These are phyloP conservation scores for Notiomystis cincta DNA, from an alignment of 2,113 vertebrate genomes.

Conservation along the genomic window DNA sequence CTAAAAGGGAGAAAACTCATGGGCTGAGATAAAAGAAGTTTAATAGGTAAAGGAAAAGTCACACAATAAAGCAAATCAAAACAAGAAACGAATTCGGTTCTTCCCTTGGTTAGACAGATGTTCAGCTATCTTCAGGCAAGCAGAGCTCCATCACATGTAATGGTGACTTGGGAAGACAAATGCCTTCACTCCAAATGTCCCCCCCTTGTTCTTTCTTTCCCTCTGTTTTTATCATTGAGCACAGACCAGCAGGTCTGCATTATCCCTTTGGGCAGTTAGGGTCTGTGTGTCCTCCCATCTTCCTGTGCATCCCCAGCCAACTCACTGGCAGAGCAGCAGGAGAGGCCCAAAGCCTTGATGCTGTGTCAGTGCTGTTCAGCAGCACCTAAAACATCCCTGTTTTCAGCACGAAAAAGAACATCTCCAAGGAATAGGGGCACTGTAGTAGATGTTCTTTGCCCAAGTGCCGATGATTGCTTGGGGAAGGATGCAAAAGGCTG, in stretches of 20 bases:
- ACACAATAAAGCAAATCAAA: neutral
- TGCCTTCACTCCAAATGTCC: fast-evolving
- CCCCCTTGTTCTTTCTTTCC: neutral
- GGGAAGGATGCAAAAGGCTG: neutral
- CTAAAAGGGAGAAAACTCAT: neutral
- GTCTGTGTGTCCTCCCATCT: neutral
- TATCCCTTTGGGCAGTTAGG: neutral
- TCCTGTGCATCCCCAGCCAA: neutral
- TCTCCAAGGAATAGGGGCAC: neutral
- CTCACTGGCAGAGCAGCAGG: neutral
- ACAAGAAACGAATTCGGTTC: neutral
- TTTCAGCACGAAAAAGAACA: neutral
- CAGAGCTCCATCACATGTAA: neutral
- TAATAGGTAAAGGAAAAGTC: neutral
- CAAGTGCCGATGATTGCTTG: neutral
- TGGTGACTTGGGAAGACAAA: neutral
- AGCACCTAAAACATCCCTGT: neutral
- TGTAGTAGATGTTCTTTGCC: neutral
- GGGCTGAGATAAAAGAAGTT: neutral
- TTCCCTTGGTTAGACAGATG: neutral
- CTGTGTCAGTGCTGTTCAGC: neutral
- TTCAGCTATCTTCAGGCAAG: neutral
- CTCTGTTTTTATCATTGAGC: neutral
- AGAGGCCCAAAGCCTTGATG: neutral
- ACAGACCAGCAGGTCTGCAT: fast-evolving